Percentiles rank a stretch among this genome's conserved stretches.
phyloP scores from a whole-genome alignment of 2,797 vertebrate genomes.

The Myripristis jacobus region DNA sequence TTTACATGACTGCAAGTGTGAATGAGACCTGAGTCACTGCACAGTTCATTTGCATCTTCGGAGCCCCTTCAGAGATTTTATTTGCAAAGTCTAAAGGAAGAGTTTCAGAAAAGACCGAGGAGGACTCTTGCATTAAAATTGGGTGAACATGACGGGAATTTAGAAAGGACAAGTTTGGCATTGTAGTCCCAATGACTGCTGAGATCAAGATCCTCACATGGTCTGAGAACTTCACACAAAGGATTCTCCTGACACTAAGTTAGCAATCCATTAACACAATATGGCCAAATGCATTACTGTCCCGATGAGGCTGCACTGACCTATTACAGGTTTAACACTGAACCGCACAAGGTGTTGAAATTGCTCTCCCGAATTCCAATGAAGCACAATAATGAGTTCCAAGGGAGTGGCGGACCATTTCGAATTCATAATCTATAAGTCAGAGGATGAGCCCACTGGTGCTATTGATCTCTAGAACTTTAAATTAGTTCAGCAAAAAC shows the following conservation, averaged over 20 bases:
- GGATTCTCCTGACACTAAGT: conserved; percentile 7
- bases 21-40: not conserved
- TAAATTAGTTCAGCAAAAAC: conserved; percentile 70
- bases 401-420: conserved; percentile 54
- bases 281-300: conserved; percentile 24
- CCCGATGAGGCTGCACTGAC: conserved; percentile 40
- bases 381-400: conserved; percentile 48
- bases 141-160: conserved; percentile 7
- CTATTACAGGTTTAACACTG: conserved; percentile 25
- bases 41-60: conserved; percentile 12
- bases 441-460: conserved; percentile 48
- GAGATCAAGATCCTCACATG: conserved; percentile 3
- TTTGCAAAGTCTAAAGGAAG: conserved; percentile 15
- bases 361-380: conserved; percentile 47
- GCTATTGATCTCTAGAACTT: conserved; percentile 64
- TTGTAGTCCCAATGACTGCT: not conserved
- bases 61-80: conserved; percentile 34
- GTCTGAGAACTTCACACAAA: conserved; percentile 5
- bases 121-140: conserved; percentile 28
- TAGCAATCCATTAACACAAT: conserved; percentile 15
- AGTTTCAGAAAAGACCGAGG: conserved; percentile 27
- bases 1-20: not conserved
- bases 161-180: conserved; percentile 1
- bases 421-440: conserved; percentile 62
- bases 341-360: conserved; percentile 44